Base-by-base conservation (phyloP, 1,140 invertebrate genomes). In the Panonychus citri region DNA sequence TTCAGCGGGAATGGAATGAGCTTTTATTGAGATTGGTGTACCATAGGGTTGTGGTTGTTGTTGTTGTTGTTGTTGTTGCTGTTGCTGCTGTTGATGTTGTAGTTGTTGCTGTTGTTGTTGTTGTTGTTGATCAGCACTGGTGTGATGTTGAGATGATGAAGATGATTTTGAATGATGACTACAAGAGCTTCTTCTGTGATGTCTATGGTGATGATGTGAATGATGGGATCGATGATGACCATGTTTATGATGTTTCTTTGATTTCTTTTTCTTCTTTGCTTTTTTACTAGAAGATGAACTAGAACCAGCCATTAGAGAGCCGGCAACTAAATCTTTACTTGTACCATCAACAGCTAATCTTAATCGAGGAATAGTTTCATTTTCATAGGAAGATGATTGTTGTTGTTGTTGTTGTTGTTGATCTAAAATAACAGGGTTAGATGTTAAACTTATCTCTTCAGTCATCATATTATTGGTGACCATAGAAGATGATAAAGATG, bases 201-300 rank as follows among this genome's bases (percentile, higher is more conserved):
- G 46, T 17, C 55, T 21, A 37, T 62, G 57, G 27, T 60, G 52
- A 51, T 60, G 59, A 55, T 57, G 55, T 48, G 57, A 57, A 51
- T 61, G 62, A 54, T 63, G 62, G 28, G 62, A 58, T 55, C 63
- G 62, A 52, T 61, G 62, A 50, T 63, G 61, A 25, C 37, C 21
- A 24, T 60, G 59, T 27, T 60, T 58, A 24, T 54, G 15, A 30
- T 63, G 59, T 50, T 62, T 62, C 34, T 62, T 62, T 24, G 57
- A 58, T 37, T 60, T 60, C 27, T 58, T 61, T 34, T 62, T 62
- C 5, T 60, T 57, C 43, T 46, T 46, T 5, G 46, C 27, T 37
- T 57, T 60, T 25, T 57, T 59, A 15, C 24, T 15, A 8, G 55
- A 57, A 37, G 40, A 55, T 43, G 43, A 55, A 17, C 24, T 13